Base-by-base conservation (phyloP, 2,113 vertebrate species). In the Romanogobio albipinnatus region DNA sequence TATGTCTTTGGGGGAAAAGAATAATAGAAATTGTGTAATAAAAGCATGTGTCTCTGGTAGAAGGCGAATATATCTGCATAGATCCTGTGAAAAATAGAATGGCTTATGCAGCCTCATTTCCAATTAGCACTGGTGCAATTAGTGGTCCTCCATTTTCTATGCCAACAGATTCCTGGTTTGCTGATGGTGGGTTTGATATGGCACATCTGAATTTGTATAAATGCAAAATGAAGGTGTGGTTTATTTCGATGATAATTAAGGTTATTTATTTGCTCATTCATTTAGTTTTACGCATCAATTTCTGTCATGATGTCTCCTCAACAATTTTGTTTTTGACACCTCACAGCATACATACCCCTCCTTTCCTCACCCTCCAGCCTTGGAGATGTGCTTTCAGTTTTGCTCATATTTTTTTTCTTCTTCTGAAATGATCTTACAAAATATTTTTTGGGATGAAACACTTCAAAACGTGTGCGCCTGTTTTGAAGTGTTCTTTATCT, bases 141-240 rank as follows among this genome's bases (percentile, higher is more conserved):
- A 95, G 94, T 92, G 91, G 92, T 91, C 94, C 94, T 93, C 94
- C 94, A 95, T 95, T 95, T 95, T 95, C 94, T 94, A 82, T 92
- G 92, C 92, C 92, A 94, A 89, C 91, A 94, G 90, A 94, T 93
- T 91, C 87, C 86, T 89, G 71, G 79, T 87, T 73, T 89, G 85
- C 91, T 94, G 94, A 93, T 94, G 93, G 91, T 74, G 90, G 83
- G 89, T 91, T 92, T 88, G 89, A 89, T 90, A 86, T 88, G 22
- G n/a, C 84, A 91, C 82, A 89, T 90, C 87, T 88, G 88, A 89
- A 91, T 89, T 15, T 45, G 81, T 24, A 2, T 53, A n/a, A 49
- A 56, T 56, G 11, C 11, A 43, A 51, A 81, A 19, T 8, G 24
- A 68, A 64, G 7, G 22, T 51, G n/a, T 49, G 61, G 2, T 33